A percentile compares a stretch with the other conserved stretches of the same genome.
Evolutionary conservation across 2,888 invertebrate species (phyloP).

Genomic region (Drosophila formosana): DNA sequence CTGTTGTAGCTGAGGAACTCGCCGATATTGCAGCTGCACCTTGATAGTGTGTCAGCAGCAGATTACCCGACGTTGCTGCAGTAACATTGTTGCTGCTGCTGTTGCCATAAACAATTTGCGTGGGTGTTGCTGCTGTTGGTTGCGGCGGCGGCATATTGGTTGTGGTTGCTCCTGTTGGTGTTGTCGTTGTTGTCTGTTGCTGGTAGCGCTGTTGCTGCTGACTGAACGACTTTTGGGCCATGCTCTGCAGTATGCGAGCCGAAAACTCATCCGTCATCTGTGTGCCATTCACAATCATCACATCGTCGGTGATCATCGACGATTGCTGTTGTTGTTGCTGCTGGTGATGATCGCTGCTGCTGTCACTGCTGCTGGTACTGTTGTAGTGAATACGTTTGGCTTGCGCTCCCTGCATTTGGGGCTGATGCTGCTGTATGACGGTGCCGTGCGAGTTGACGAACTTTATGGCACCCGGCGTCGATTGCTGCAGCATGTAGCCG

Average conservation of each 20-base stretch:
- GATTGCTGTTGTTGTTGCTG: conserved; percentile 50
- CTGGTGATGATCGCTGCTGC: conserved; percentile 52
- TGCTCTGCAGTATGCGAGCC: conserved; percentile 84
- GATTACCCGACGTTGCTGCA: conserved; percentile 42
- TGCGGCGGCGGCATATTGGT: conserved; percentile 75
- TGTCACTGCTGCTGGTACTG: conserved; percentile 52
- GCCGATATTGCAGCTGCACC: conserved; percentile 40
- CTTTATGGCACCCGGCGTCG: conserved; percentile 77
- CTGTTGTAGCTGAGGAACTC: conserved; percentile 38
- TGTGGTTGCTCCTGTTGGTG: conserved; percentile 41
- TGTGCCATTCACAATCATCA: conserved; percentile 85
- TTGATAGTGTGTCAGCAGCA: conserved; percentile 64
- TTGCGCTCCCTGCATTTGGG: conserved; percentile 34
- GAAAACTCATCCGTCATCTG: conserved; percentile 85
- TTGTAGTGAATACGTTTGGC: conserved; percentile 61
- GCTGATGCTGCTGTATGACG: conserved; percentile 83
- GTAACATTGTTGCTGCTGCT: conserved; percentile 37
- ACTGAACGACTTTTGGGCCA: conserved; percentile 84
- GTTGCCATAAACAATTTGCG: conserved; percentile 58
- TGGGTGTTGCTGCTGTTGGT: conserved; percentile 62
- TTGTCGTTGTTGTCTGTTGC: conserved; percentile 62
- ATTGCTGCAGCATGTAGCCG: conserved; percentile 66
- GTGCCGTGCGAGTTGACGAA: conserved; percentile 85
- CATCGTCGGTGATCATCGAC: conserved; percentile 82
- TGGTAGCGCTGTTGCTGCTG: conserved; percentile 71